Base-by-base conservation (phyloP, 2,113 vertebrate species). In the Haemorhous mexicanus region DNA sequence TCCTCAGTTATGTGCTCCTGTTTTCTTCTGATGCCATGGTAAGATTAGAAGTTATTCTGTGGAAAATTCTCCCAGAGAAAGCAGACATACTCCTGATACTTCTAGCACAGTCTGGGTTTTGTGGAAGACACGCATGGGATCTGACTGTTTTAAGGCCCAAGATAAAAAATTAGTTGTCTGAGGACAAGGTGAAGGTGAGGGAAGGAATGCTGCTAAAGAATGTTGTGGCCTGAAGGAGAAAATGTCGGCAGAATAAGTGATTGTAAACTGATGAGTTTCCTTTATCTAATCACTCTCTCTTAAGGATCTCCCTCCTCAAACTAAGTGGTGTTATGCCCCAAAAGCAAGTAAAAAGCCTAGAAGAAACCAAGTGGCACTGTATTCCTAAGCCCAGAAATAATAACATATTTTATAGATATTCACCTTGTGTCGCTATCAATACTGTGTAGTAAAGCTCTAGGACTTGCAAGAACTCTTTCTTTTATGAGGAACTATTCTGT, bases 61-160 rank as follows among this genome's bases (percentile, higher is more conserved):
- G 22, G 33, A 52, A 37, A 80, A 64, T 66, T 79, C 19, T 78
- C 10, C 11, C 37, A 1, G 7, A 66, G 44, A 76, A 95, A 80
- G 11, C 7, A 92, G 24, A 10, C 0, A 1, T 67, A 26, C 16
- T 79, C 10, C 9, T 19, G 39, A 35, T 43, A 39, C 24, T 67
- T 76, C 33, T 27, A 79, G 14, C 10, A 50, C 28, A 53, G 14
- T 76, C 33, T 64, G 14, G 0, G 7, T 67, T 94, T 81, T 46
- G 15, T 14, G 11, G n/a, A 74, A 70, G n/a, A 69, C 6, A n/a
- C 0, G 1, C 16, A 6, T 24, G 6, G 1, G 2, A 56, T 56
- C 14, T 59, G 18, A 33, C 16, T 58, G 14, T 58, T 89, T 92
- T 58, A 87, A 74, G 88, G 50, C 14, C 23, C 13, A 28, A 53